Percentiles rank a stretch among this genome's conserved stretches.
These are phyloP conservation scores for Coenobita brevimanus DNA, from an alignment of 1,140 invertebrate species.

Conservation along the genomic window DNA sequence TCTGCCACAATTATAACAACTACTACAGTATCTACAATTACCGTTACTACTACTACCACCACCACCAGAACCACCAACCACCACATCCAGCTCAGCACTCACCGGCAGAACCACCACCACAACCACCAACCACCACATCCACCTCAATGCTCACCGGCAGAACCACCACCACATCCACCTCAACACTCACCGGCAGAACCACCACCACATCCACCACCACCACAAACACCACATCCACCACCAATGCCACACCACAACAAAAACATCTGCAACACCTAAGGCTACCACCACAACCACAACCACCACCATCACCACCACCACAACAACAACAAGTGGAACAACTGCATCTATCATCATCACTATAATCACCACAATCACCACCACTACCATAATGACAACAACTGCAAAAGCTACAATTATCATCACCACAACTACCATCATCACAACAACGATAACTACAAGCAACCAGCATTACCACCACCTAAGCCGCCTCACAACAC, in stretches of 20 bases:
- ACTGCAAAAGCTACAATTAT: not conserved
- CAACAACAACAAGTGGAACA: not conserved
- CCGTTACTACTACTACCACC: not conserved
- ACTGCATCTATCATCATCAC: not conserved
- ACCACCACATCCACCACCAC: not conserved
- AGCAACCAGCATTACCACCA: not conserved
- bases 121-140: not conserved
- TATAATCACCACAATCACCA: not conserved
- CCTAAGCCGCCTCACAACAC: not conserved
- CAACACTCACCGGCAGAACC: not conserved
- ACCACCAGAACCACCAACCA: not conserved
- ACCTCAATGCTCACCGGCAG: not conserved
- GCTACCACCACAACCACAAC: not conserved
- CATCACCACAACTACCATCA: not conserved
- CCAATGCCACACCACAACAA: not conserved
- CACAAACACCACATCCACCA: constrained; percentile 13
- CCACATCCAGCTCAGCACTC: not conserved
- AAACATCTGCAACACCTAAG: not conserved
- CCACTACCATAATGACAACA: not conserved
- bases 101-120: not conserved
- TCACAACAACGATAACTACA: not conserved
- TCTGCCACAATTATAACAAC: not conserved
- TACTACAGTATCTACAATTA: not conserved
- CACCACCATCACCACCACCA: not conserved
- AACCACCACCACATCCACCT: not conserved